Evolutionary conservation across 2,797 vertebrate species (phyloP).

Genomic region (Manis crassicaudata): DNA sequence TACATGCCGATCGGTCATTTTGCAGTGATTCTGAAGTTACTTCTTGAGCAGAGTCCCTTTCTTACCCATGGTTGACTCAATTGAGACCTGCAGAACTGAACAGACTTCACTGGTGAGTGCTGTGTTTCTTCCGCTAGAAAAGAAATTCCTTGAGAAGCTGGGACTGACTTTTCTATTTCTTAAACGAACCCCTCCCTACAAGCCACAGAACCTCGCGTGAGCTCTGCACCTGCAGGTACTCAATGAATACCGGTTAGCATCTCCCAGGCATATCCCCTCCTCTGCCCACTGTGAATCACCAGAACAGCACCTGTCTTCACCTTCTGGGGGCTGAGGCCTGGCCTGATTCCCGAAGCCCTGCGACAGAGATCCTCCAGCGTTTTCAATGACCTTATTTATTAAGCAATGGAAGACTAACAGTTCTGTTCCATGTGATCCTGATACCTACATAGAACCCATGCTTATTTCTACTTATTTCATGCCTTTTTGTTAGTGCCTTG

Average conservation of each 20-base stretch:
- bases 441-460: neutral
- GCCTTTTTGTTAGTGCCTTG: neutral
- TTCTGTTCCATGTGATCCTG: neutral
- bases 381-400: neutral
- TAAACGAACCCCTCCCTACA: neutral
- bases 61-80: neutral
- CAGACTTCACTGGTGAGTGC: neutral
- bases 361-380: neutral
- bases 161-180: neutral
- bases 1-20: neutral
- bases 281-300: neutral
- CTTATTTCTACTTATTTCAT: neutral
- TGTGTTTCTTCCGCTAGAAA: neutral
- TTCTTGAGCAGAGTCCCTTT: neutral
- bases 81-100: neutral
- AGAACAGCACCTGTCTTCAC: neutral
- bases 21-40: neutral
- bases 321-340: neutral
- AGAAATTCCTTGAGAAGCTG: slow-evolving; percentile 35
- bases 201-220: neutral
- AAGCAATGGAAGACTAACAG: neutral
- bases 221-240: too few relatives aligned
- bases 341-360: neutral
- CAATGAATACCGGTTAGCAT: neutral
- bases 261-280: neutral